phyloP scores from a whole-genome alignment of 2,888 invertebrate genomes.

The Brachyptera putata region DNA sequence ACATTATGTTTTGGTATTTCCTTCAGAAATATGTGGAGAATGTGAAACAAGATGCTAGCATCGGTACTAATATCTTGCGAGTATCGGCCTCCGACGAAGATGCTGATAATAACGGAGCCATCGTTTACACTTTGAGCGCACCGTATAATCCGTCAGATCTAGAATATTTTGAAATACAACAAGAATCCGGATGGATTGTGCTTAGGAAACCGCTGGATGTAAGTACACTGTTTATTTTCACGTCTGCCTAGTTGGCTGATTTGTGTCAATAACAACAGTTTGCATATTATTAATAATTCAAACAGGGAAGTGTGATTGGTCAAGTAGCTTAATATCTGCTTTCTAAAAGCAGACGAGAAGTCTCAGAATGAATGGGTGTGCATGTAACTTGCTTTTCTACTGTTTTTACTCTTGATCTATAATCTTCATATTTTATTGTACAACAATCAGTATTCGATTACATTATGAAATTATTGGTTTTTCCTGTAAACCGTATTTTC shows the following conservation, averaged over 20 bases:
- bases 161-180: conserved; percentile 94
- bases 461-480: no score
- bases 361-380: conserved; percentile 8
- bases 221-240: conserved; percentile 59
- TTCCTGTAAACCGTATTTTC: neutral
- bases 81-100: conserved; percentile 97
- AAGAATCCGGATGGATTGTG: conserved; percentile 96
- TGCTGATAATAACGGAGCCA: conserved; percentile 94
- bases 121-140: conserved; percentile 85
- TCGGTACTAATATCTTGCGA: conserved; percentile 88
- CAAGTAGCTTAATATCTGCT: neutral
- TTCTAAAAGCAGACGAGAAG: neutral
- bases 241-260: no score
- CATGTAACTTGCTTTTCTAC: conserved; percentile 24
- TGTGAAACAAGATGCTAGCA: conserved; percentile 94
- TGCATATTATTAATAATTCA: neutral
- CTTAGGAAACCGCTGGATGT: conserved; percentile 93
- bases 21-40: conserved; percentile 93
- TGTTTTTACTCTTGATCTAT: no score
- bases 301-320: neutral
- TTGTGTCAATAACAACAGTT: no score
- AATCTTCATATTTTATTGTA: no score
- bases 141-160: conserved; percentile 84
- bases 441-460: no score
- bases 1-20: conserved; percentile 41